A percentile compares a stretch with the other conserved stretches of the same genome.
phyloP scores from a whole-genome alignment of 2,113 vertebrate species.

The Pterocles gutturalis region DNA sequence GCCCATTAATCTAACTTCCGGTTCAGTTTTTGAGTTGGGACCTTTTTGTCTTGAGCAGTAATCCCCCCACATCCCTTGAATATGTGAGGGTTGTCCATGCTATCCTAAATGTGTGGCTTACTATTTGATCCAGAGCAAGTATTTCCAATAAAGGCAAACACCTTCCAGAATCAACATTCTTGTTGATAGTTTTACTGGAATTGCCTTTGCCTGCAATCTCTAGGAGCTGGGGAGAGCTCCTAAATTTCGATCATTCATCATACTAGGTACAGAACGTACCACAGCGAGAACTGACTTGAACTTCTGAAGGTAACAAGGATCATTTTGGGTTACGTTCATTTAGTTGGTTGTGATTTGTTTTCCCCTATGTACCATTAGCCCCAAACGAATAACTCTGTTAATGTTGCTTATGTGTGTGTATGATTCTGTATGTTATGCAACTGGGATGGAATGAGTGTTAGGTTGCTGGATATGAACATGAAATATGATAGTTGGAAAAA shows the following conservation, averaged over 20 bases:
- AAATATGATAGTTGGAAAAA: not conserved
- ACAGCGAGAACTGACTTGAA: conserved; percentile 47
- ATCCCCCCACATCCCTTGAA: not conserved
- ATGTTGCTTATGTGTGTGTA: not conserved
- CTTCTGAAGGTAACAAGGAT: not conserved
- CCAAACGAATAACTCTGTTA: accelerated
- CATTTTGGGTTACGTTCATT: not conserved
- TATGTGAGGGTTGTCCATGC: not conserved
- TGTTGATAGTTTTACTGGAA: not conserved
- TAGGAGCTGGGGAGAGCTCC: not conserved
- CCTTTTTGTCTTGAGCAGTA: not conserved
- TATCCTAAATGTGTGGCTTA: conserved; percentile 1
- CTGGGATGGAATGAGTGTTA: not conserved
- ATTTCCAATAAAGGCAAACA: not conserved
- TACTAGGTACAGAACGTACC: conserved; percentile 34
- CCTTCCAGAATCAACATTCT: not conserved
- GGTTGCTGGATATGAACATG: not conserved
- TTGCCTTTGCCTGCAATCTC: not conserved
- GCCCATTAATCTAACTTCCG: conserved; percentile 62
- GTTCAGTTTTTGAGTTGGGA: conserved; percentile 45
- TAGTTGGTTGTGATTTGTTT: not conserved
- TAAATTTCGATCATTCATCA: not conserved
- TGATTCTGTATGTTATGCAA: not conserved
- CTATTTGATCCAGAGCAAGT: conserved; percentile 14
- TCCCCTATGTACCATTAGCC: not conserved